Evolutionary conservation across 2,113 vertebrate genomes (phyloP).

Genomic region (Hystrix brachyura): DNA sequence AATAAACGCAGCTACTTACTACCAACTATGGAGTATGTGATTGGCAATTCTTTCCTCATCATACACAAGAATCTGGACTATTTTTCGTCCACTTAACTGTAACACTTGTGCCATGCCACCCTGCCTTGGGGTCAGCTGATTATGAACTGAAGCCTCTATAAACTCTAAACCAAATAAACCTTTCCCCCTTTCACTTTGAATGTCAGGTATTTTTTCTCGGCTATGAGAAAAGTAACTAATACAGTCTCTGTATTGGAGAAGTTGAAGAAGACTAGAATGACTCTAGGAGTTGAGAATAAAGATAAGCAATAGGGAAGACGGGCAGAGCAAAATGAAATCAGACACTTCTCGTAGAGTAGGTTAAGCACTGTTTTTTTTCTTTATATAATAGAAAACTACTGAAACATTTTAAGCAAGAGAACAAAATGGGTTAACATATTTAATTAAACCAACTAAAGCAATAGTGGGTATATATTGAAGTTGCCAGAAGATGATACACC

Average conservation of each 20-base stretch:
- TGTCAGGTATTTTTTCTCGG: no score
- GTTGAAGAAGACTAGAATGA: not conserved
- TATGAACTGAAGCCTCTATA: no score
- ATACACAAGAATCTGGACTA: no score
- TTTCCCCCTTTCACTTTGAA: no score
- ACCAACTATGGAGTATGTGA: no score
- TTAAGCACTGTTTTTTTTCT: not conserved
- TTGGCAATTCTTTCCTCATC: no score
- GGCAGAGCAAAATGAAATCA: not conserved
- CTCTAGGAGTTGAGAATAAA: not conserved
- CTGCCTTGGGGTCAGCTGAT: no score
- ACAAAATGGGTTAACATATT: not conserved
- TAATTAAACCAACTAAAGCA: not conserved
- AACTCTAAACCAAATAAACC: no score
- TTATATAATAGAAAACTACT: not conserved
- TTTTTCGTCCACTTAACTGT: no score
- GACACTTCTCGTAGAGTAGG: not conserved
- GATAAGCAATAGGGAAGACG: not conserved
- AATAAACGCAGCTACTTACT: no score
- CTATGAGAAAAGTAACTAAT: no score
- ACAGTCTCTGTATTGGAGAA: not conserved
- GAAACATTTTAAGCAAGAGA: not conserved
- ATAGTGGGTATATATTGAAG: not conserved
- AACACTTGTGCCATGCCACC: no score
- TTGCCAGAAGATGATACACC: not conserved